A percentile compares a stretch with the other conserved stretches of the same genome.
phyloP scores from a whole-genome alignment of 2,113 vertebrate genomes.

The Thalassoma bifasciatum region DNA sequence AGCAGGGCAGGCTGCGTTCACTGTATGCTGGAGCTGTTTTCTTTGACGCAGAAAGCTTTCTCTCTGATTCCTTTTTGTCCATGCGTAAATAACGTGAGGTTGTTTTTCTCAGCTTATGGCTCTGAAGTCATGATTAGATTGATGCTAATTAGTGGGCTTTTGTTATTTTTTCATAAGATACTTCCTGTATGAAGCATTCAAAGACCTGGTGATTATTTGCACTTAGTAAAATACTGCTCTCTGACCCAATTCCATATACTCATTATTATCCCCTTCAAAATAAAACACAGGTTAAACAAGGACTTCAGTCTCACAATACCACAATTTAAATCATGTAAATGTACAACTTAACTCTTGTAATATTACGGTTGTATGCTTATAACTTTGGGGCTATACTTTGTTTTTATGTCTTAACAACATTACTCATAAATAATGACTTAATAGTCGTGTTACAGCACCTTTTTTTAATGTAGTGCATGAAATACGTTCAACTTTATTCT shows the following conservation, averaged over 20 bases:
- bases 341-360: too few relatives aligned
- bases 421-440: too few relatives aligned
- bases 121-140: background rate
- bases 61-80: constrained; percentile 28
- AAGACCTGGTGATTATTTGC: background rate
- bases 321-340: too few relatives aligned
- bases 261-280: too few relatives aligned
- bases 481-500: too few relatives aligned
- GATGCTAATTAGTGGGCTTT: background rate
- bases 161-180: background rate
- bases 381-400: too few relatives aligned
- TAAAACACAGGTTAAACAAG: too few relatives aligned
- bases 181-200: background rate
- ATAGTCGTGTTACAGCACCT: too few relatives aligned
- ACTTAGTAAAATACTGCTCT: background rate
- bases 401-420: too few relatives aligned
- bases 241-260: background rate
- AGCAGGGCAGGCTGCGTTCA: constrained; percentile 26
- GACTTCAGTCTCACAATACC: too few relatives aligned
- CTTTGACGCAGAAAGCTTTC: constrained; percentile 16
- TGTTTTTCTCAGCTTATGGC: constrained; percentile 3
- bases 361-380: too few relatives aligned
- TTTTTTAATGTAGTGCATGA: too few relatives aligned
- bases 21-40: constrained; percentile 22
- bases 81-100: constrained; percentile 31